phyloP scores from a whole-genome alignment of 2,113 vertebrate species.

The Elephas maximus region DNA sequence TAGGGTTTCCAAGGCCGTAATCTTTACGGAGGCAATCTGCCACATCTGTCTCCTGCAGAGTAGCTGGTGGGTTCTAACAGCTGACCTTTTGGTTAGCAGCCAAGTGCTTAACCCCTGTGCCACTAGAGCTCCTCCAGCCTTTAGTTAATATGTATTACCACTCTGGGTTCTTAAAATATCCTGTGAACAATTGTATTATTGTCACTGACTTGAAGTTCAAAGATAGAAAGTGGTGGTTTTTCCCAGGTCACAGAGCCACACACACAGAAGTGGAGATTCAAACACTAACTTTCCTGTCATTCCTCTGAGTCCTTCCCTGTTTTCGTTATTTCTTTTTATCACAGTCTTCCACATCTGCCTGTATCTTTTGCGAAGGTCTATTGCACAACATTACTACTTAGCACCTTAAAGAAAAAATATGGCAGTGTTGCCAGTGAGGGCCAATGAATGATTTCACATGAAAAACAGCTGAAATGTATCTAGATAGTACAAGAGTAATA shows the following conservation, averaged over 20 bases:
- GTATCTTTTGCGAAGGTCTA: neutral
- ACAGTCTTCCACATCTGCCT: neutral
- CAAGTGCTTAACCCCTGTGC: neutral
- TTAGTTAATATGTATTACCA: neutral
- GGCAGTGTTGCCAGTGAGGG: neutral
- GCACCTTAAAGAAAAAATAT: neutral
- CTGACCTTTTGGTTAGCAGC: neutral
- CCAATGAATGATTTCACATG: neutral
- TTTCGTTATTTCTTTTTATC: neutral
- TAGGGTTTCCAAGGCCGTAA: neutral
- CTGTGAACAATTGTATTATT: neutral
- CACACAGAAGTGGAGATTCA: neutral
- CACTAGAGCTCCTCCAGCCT: neutral
- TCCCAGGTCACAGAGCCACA: neutral
- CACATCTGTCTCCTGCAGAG: neutral
- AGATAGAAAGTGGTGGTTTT: slow-evolving; percentile 5
- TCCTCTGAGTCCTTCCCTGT: neutral
- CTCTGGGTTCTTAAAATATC: neutral
- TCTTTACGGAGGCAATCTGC: neutral
- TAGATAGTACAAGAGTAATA: neutral
- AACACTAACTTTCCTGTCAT: neutral
- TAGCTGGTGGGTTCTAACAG: neutral
- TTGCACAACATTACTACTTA: neutral
- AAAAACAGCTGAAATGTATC: neutral
- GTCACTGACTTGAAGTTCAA: slow-evolving; percentile 15